Conservation (phyloP, 2,888 invertebrate genomes). For the Zhengitettix transpicula region DNA sequence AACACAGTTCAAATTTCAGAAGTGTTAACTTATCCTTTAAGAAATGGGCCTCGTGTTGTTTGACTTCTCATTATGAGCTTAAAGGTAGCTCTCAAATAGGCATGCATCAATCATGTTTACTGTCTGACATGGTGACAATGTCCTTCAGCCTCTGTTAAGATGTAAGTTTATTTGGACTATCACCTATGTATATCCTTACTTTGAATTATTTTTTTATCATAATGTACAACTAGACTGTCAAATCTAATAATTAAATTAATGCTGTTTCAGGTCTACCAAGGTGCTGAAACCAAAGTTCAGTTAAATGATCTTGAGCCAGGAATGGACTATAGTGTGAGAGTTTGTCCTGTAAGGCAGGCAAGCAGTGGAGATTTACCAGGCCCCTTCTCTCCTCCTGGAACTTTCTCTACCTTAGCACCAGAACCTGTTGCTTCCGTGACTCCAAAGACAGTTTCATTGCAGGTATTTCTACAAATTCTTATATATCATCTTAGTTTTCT, state of each 20-base stretch:
- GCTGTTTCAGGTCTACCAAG: slow-evolving; percentile 43
- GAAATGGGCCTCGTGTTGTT: too few species aligned
- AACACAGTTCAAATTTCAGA: too few species aligned
- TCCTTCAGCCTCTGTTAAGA: too few species aligned
- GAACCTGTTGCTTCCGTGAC: slow-evolving; percentile 25
- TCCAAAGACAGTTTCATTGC: slow-evolving; percentile 21
- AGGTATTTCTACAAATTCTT: neutral
- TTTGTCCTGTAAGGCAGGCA: slow-evolving; percentile 54
- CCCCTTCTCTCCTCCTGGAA: slow-evolving; percentile 48
- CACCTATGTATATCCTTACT: too few species aligned
- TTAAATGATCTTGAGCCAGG: slow-evolving; percentile 55
- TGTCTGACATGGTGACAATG: too few species aligned
- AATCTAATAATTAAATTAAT: neutral
- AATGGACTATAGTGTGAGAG: slow-evolving; percentile 58
- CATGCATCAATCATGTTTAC: too few species aligned
- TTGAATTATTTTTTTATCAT: too few species aligned
- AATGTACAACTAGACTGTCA: too few species aligned
- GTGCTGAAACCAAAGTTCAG: slow-evolving; percentile 41
- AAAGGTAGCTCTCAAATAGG: too few species aligned
- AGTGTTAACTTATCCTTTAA: too few species aligned
- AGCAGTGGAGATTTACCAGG: slow-evolving; percentile 44
- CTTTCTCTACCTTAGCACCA: slow-evolving; percentile 31
- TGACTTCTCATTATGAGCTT: too few species aligned
- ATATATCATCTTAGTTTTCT: neutral
- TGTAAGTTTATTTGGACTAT: too few species aligned